These are phyloP conservation scores for Zalophus californianus DNA, from an alignment of 2,797 vertebrate species.

Conservation along the genomic window DNA sequence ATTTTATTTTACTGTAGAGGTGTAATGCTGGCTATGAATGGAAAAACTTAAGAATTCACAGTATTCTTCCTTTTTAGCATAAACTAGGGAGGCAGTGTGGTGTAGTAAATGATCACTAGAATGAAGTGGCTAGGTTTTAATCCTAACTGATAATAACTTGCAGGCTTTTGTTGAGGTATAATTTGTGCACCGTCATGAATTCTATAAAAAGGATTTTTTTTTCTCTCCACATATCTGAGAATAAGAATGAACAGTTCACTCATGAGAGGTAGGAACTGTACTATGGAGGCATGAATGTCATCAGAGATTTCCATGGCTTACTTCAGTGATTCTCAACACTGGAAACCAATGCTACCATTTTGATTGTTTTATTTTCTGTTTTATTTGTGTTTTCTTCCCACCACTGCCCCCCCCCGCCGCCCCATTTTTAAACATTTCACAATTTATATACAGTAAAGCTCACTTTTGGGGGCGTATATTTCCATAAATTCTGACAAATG, in stretches of 20 bases:
- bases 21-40: background rate
- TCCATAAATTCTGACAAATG: background rate
- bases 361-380: conserved; percentile 22
- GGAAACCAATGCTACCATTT: background rate
- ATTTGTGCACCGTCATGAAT: background rate
- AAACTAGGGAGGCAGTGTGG: background rate
- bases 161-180: background rate
- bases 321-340: background rate
- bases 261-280: background rate
- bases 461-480: background rate
- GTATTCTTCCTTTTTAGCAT: background rate
- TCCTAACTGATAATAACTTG: background rate
- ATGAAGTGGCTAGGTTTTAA: conserved; percentile 24
- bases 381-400: background rate
- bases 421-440: background rate
- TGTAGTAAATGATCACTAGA: background rate
- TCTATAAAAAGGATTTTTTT: background rate
- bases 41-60: conserved; percentile 37
- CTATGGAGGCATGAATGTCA: background rate
- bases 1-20: conserved; percentile 62
- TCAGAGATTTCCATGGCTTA: background rate
- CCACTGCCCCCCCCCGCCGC: no score
- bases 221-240: background rate
- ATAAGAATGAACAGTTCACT: background rate
- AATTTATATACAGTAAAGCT: background rate